Percentiles rank a stretch among this genome's conserved stretches.
Evolutionary conservation across 53 echinoderm and acorn worm species (phyloP).

Genomic region (Holothuria scabra): DNA sequence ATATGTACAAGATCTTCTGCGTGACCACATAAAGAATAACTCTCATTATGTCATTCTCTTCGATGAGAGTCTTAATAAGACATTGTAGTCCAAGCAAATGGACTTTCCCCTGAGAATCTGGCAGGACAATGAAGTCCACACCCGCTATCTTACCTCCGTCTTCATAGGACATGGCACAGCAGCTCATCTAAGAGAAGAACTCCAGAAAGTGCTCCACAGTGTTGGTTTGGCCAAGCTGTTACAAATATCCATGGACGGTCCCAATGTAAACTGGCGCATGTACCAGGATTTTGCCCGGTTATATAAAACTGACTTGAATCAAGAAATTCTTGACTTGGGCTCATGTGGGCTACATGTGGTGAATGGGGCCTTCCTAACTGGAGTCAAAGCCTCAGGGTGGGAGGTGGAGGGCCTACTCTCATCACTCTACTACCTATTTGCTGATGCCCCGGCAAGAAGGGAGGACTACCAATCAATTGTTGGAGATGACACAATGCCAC

Average conservation of each 20-base stretch:
- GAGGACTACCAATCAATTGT: constrained; percentile 50
- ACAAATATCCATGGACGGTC: constrained; percentile 65
- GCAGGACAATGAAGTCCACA: constrained; percentile 50
- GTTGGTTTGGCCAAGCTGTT: constrained; percentile 49
- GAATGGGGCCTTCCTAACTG: constrained; percentile 60
- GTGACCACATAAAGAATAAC: constrained; percentile 47
- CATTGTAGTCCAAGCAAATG: constrained; percentile 52
- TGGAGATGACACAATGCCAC: constrained; percentile 52
- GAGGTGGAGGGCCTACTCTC: constrained; percentile 58
- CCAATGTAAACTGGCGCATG: constrained; percentile 64
- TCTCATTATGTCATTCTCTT: constrained; percentile 52
- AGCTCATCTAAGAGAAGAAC: constrained; percentile 55
- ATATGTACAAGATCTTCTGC: constrained; percentile 58
- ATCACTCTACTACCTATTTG: constrained; percentile 56
- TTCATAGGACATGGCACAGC: constrained; percentile 61
- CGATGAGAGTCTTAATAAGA: constrained; percentile 53
- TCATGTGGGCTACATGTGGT: constrained; percentile 66
- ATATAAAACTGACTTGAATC: constrained; percentile 57
- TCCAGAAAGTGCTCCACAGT: constrained; percentile 41
- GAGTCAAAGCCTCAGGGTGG: constrained; percentile 58
- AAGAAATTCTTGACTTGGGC: constrained; percentile 54
- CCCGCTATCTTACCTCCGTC: constrained; percentile 54
- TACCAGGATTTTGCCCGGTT: constrained; percentile 48
- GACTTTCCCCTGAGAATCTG: constrained; percentile 56
- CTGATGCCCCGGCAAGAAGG: constrained; percentile 61